phyloP scores from a whole-genome alignment of 2,888 invertebrate species.

The Cheilosia variabilis region DNA sequence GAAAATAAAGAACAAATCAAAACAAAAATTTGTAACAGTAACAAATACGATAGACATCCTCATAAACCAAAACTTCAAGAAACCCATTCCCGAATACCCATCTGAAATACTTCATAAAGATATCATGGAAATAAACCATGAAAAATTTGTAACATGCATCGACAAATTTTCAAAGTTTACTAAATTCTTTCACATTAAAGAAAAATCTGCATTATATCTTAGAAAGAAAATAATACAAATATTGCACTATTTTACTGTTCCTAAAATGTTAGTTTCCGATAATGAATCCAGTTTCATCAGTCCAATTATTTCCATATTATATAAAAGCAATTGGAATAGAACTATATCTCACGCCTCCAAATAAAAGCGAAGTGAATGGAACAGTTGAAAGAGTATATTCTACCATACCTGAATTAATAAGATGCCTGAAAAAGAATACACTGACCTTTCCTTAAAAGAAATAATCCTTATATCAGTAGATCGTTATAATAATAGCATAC shows the following conservation, averaged over 20 bases:
- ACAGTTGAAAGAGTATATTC: conserved; percentile 33
- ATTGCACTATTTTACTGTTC: conserved; percentile 50
- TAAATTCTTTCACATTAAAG: too few species aligned
- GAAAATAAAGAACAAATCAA: conserved; percentile 54
- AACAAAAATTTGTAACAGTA: conserved; percentile 23
- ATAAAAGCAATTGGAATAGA: conserved; percentile 26
- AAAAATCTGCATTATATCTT: too few species aligned
- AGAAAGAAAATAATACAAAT: too few species aligned
- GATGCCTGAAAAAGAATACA: too few species aligned
- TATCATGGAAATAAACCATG: too few species aligned
- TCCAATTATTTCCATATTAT: conserved; percentile 40
- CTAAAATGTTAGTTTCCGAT: conserved; percentile 36
- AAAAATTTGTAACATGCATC: too few species aligned
- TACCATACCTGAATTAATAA: conserved; percentile 22
- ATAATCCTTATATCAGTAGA: conserved; percentile 18
- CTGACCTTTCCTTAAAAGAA: not conserved
- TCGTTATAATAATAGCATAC: conserved; percentile 49
- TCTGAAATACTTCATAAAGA: conserved; percentile 1
- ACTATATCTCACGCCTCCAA: conserved; percentile 22
- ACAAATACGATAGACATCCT: conserved; percentile 43
- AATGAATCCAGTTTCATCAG: conserved; percentile 53
- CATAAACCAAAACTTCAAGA: conserved; percentile 10
- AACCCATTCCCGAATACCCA: conserved; percentile 4
- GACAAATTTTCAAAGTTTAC: too few species aligned
- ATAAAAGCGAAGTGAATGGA: conserved; percentile 51